Conservation (phyloP, 1,140 invertebrate species). For the Conus betulinus region DNA sequence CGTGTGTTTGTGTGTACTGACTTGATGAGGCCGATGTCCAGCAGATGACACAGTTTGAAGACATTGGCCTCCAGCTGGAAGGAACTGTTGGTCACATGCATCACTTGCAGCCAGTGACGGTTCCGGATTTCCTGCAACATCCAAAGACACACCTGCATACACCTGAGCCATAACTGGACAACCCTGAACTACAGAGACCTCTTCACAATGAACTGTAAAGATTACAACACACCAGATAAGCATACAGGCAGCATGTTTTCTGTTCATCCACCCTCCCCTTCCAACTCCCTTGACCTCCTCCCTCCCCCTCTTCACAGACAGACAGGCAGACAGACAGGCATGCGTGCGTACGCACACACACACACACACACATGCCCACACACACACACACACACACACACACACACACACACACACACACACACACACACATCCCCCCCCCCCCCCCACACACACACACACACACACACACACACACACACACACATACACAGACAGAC, state of each 20-base stretch:
- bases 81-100: constrained; percentile 74
- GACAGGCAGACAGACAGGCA: background rate
- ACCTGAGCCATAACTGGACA: background rate
- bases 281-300: too few relatives aligned
- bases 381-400: too few relatives aligned
- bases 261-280: too few relatives aligned
- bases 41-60: constrained; percentile 72
- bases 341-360: background rate
- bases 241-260: too few relatives aligned
- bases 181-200: too few relatives aligned
- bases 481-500: background rate
- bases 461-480: too few relatives aligned
- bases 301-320: background rate
- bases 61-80: constrained; percentile 75
- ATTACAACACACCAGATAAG: too few relatives aligned
- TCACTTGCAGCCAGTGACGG: constrained; percentile 76
- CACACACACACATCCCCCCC: too few relatives aligned
- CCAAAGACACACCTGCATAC: background rate
- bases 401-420: too few relatives aligned
- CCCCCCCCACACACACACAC: too few relatives aligned
- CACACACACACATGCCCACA: background rate
- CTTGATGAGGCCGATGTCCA: constrained; percentile 75
- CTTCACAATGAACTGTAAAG: too few relatives aligned
- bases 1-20: constrained; percentile 46
- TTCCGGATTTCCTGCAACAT: constrained; percentile 74